phyloP scores from a whole-genome alignment of 2,113 vertebrate species.

The Oreocharis arfaki region DNA sequence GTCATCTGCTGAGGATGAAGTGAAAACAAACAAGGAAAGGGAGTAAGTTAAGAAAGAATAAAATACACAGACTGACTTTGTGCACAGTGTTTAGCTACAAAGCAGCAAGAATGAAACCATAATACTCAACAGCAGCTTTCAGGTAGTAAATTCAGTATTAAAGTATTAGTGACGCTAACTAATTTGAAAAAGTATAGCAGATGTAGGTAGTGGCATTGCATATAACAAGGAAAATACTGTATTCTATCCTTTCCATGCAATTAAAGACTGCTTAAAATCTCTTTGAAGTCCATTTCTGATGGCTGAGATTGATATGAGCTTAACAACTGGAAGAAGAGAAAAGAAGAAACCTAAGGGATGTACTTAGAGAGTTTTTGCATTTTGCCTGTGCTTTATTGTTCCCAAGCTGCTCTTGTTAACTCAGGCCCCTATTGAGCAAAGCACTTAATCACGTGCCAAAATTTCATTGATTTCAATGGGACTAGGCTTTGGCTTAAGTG shows the following conservation, averaged over 20 bases:
- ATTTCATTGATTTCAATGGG: neutral
- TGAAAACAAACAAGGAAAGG: neutral
- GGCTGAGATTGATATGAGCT: neutral
- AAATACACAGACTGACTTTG: neutral
- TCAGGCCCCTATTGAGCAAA: neutral
- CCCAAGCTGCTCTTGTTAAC: neutral
- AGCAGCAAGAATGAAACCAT: neutral
- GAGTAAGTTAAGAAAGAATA: neutral
- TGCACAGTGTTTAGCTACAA: neutral
- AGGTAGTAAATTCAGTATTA: neutral
- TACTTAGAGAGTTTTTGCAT: neutral
- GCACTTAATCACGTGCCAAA: neutral
- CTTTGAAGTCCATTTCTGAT: conserved; percentile 13
- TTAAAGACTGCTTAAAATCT: neutral
- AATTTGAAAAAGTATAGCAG: neutral
- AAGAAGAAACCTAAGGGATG: neutral
- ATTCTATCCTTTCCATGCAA: neutral
- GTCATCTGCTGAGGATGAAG: neutral
- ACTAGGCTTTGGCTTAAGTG: neutral
- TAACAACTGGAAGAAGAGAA: neutral
- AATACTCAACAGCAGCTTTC: neutral
- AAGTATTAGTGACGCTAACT: neutral
- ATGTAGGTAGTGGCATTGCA: neutral
- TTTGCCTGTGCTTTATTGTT: neutral
- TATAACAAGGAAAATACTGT: neutral